phyloP scores from a whole-genome alignment of 2,113 vertebrate genomes.

The Cyprichromis sp. region DNA sequence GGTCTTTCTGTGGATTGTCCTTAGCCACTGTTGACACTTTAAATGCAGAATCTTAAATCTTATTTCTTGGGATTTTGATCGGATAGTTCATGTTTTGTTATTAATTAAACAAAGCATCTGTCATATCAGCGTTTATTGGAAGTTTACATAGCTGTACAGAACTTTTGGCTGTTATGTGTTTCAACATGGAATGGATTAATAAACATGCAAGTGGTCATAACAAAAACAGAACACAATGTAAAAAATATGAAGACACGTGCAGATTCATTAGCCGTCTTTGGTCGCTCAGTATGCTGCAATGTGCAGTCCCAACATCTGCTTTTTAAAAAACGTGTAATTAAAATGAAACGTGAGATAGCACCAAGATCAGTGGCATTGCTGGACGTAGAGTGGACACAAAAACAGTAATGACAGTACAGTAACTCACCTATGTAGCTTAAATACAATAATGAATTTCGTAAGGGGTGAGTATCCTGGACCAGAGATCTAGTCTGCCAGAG shows the following conservation, averaged over 20 bases:
- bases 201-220: not conserved
- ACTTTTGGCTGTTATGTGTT: not conserved
- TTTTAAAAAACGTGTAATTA: not conserved
- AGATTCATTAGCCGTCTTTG: constrained; percentile 3
- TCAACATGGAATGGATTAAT: not conserved
- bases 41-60: not conserved
- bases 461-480: not conserved
- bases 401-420: not conserved
- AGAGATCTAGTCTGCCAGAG: not conserved
- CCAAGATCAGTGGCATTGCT: not conserved
- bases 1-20: not conserved
- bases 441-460: not conserved
- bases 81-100: not conserved
- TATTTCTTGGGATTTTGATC: not conserved
- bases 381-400: not conserved
- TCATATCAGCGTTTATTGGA: not conserved
- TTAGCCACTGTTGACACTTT: not conserved
- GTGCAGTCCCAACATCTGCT: not conserved
- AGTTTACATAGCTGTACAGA: not conserved
- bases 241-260: not conserved
- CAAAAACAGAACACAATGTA: not conserved
- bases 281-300: not conserved
- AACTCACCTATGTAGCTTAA: not conserved
- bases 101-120: not conserved
- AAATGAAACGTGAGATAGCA: constrained; percentile 27